Evolutionary conservation across 2,113 vertebrate species (phyloP), one percentile per base, ranked within the genome.

Genomic region (Danionella cerebrum): DNA sequence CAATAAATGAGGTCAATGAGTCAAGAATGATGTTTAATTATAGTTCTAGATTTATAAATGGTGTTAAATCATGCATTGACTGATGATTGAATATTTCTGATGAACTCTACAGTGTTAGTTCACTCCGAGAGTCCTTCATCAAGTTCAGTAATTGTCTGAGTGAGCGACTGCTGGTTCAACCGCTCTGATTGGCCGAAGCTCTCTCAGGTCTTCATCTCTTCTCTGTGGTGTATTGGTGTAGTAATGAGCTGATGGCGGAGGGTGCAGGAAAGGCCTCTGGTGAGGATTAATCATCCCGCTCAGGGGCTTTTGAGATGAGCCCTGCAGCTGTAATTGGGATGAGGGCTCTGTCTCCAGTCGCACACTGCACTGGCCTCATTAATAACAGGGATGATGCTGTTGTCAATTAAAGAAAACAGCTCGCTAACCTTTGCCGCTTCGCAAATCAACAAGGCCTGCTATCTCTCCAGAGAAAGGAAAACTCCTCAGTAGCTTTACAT

Each of bases 401-500:
- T 74, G 74, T 65, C 66, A 71, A 67, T 77, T 79, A 70, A 77
- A 73, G 51, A 63, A 74, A 76, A 73, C 67, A 75, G 51, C 53
- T 53, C 41, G 24, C 65, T 27, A 72, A 69, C 58, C 50, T 57
- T 66, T 45, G 70, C 4, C 62, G 58, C 19, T 24, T 11, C 4
- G 19, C 52, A 59, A 74, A 67, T 65, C 65, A 52, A 69, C 71
- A 69, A 72, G 72, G 62, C 38, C 52, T 67, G 42, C 31, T 55
- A 39, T 76, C 31, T 67, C 67, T 75, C 7, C 6, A 3, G 36
- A 60, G 35, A 48, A 66, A 16, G 45, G 35, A 48, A 36, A 63
- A 22, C 18, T 35, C 25, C 18, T 10, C 5, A 24, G 7, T 16
- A 24, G 21, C 53, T 14, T 38, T 38, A 24, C 21, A n/a, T 38